Evolutionary conservation across 2,797 vertebrate species (phyloP), one percentile per base, ranked within the genome.

Genomic region (Danio jaintianensis): DNA sequence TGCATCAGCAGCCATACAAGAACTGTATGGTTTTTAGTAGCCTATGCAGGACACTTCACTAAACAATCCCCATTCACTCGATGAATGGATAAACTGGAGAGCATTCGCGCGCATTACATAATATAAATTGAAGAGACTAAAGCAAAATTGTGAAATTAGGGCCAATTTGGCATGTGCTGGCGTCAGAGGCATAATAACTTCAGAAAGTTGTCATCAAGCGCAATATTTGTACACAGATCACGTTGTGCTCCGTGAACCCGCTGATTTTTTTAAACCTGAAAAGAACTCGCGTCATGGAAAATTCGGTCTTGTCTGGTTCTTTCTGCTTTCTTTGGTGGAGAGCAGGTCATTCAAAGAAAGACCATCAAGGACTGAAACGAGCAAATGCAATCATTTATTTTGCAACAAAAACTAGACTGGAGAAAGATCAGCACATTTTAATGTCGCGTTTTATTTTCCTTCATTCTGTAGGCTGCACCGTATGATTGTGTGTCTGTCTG

Each of bases 241-340:
- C 94, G 94, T 93, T 87, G 48, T 72, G 78, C 85, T 83, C 85
- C 82, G 87, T 87, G 85, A 90, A 76, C 69, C 68, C 75, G 20
- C 76, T 68, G 83, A 62, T 56, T 83, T 76, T 84, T 74, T 82
- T 85, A 85, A 84, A 88, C 87, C 88, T 93, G 90, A 94, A 94
- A 93, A 91, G 92, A 87, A 89, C 87, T 93, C 92, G 90, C 93
- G 93, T 94, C 93, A 94, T 93, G 93, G 93, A 95, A 94, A 91
- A 90, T 89, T 85, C 56, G 71, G 84, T 88, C 85, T 89, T 86
- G 80, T 75, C 62, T 83, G 78, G 36, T 69, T 83, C 76, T 84
- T 75, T 78, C 50, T 56, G 61, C 42, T 67, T 84, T 78, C 79
- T 83, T 86, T 84, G 71, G 74, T 75, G 66, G 75, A 71, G 59